Evolutionary conservation across 2,888 invertebrate species (phyloP).

Genomic region (Mythimna impura): DNA sequence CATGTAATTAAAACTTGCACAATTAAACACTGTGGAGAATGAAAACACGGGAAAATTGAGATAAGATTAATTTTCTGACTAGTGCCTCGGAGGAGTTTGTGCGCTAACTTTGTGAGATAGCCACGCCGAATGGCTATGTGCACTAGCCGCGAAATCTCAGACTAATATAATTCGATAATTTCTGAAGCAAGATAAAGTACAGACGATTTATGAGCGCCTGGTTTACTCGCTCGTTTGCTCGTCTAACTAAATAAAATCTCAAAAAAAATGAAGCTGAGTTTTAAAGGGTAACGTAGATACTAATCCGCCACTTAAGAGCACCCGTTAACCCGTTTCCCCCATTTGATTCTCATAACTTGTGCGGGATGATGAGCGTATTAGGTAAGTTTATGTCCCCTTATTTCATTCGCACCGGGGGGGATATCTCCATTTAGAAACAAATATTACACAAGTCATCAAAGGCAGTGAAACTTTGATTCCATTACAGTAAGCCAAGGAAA

Average conservation of each 20-base stretch:
- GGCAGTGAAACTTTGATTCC: slow-evolving; percentile 38
- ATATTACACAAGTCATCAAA: slow-evolving; percentile 44
- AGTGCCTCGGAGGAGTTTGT: slow-evolving; percentile 79
- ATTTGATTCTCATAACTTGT: slow-evolving; percentile 51
- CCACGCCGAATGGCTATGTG: slow-evolving; percentile 66
- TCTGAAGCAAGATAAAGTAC: slow-evolving; percentile 36
- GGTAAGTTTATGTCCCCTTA: slow-evolving; percentile 40
- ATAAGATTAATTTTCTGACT: slow-evolving; percentile 87
- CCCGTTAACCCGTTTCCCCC: slow-evolving; percentile 36
- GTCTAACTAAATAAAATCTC: slow-evolving; percentile 17
- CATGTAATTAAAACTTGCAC: slow-evolving; percentile 88
- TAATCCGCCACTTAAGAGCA: slow-evolving; percentile 41
- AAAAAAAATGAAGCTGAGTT: slow-evolving; percentile 29
- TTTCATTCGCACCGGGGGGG: slow-evolving; percentile 30
- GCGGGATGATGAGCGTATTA: slow-evolving; percentile 48
- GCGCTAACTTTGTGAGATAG: slow-evolving; percentile 75
- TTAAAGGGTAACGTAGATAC: slow-evolving; percentile 35
- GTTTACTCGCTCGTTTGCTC: slow-evolving; percentile 15
- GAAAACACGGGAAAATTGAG: slow-evolving; percentile 86
- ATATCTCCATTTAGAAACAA: slow-evolving; percentile 41
- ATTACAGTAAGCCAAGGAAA: slow-evolving; percentile 7
- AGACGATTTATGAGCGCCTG: slow-evolving; percentile 7
- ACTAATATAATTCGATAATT: slow-evolving; percentile 67
- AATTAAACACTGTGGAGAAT: slow-evolving; percentile 83
- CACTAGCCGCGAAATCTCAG: slow-evolving; percentile 63